phyloP scores from a whole-genome alignment of 1,140 invertebrate species.

The Sinella curviseta region DNA sequence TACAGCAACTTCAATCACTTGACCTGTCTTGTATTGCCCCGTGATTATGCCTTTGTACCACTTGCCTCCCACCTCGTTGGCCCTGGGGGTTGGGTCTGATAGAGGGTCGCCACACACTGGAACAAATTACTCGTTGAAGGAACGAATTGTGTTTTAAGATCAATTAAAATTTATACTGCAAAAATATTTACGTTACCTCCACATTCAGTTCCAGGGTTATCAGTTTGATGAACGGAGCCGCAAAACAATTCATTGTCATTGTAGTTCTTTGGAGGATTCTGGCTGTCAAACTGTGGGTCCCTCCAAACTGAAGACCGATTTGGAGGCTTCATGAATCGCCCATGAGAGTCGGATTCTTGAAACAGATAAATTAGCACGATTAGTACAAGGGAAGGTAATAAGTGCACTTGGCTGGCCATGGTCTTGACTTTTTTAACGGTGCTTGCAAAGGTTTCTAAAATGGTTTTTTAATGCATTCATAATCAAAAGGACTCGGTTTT shows the following conservation, averaged over 20 bases:
- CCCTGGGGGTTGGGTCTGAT: conserved; percentile 49
- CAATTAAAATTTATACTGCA: no score
- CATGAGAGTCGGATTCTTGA: conserved; percentile 60
- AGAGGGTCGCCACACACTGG: conserved; percentile 57
- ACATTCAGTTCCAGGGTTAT: conserved; percentile 54
- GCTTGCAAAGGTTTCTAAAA: no score
- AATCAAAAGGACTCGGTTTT: no score
- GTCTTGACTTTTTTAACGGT: no score
- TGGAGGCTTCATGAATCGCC: conserved; percentile 54
- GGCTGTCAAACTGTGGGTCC: conserved; percentile 35
- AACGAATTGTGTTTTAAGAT: no score
- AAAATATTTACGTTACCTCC: conserved; percentile 52
- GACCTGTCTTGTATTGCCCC: conserved; percentile 49
- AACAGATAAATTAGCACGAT: no score
- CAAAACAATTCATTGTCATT: conserved; percentile 61
- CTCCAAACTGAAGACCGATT: conserved; percentile 55
- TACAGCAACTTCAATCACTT: conserved; percentile 40
- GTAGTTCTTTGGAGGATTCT: conserved; percentile 55
- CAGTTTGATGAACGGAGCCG: conserved; percentile 54
- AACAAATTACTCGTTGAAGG: conserved; percentile 48
- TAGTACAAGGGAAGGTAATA: no score
- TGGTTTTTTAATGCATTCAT: no score
- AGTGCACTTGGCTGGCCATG: no score
- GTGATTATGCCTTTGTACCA: conserved; percentile 54
- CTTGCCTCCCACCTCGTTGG: conserved; percentile 53